These are phyloP conservation scores for Gambusia affinis DNA, from an alignment of 2,113 vertebrate genomes.

Conservation along the genomic window DNA sequence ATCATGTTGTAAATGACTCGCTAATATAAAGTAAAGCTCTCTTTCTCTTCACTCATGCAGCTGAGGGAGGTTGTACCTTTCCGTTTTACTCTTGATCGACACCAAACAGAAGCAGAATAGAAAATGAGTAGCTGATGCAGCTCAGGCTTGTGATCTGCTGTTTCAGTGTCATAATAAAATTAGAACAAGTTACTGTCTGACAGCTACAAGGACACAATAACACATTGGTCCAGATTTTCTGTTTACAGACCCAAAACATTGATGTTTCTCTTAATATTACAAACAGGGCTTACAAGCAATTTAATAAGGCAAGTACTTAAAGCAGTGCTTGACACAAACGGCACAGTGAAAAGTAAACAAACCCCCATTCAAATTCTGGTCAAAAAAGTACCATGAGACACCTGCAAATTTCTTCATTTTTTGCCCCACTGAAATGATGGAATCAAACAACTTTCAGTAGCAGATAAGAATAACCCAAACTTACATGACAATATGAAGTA, in stretches of 20 bases:
- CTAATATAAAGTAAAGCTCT: no score
- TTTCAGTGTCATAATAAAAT: constrained; percentile 23
- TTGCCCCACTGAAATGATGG: neutral
- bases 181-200: neutral
- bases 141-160: constrained; percentile 28
- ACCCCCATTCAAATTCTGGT: neutral
- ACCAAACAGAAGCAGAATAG: no score
- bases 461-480: neutral
- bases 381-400: neutral
- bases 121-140: constrained; percentile 1
- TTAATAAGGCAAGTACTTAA: constrained; percentile 3
- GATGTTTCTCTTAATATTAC: constrained; percentile 5
- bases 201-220: constrained; percentile 19
- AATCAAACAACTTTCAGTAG: no score
- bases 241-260: constrained; percentile 9
- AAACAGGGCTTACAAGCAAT: constrained; percentile 14
- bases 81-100: no score
- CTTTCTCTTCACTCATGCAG: no score
- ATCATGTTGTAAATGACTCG: no score
- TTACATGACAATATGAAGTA: neutral
- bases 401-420: neutral
- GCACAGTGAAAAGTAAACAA: neutral
- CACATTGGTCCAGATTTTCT: constrained; percentile 1
- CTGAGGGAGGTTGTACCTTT: no score
- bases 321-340: neutral